Percentiles rank a stretch among this genome's conserved stretches.
phyloP scores from a whole-genome alignment of 2,113 vertebrate species.

The Laterallus jamaicensis region DNA sequence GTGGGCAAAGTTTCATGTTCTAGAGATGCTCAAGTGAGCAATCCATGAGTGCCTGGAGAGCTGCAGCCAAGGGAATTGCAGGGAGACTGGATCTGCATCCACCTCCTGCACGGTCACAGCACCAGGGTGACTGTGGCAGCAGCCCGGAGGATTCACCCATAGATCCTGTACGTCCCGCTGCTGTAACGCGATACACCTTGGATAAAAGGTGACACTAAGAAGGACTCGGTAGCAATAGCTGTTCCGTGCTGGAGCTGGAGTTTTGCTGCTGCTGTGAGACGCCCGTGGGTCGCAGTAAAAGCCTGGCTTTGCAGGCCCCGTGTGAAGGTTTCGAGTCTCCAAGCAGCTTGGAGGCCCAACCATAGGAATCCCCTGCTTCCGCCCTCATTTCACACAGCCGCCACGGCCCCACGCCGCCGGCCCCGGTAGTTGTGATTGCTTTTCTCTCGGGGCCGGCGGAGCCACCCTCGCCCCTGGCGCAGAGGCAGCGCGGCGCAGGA shows the following conservation, averaged over 20 bases:
- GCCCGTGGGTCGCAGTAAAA: rapidly evolving
- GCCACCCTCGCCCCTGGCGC: rapidly evolving
- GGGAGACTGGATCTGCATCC: rapidly evolving
- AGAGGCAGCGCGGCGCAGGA: rapidly evolving
- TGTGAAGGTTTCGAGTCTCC: not conserved
- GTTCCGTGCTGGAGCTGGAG: not conserved
- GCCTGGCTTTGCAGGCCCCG: not conserved
- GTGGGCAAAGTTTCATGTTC: not conserved
- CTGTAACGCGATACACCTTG: rapidly evolving
- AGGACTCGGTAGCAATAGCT: too few species aligned
- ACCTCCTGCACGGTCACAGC: not conserved
- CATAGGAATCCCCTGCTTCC: rapidly evolving
- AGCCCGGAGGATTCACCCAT: not conserved
- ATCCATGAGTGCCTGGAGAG: not conserved
- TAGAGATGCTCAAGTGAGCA: not conserved
- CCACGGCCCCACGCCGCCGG: too few species aligned
- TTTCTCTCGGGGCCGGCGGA: not conserved
- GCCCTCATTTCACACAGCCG: rapidly evolving
- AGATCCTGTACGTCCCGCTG: rapidly evolving
- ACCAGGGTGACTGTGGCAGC: not conserved
- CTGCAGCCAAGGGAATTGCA: not conserved
- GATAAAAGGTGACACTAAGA: too few species aligned
- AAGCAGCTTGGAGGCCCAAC: not conserved
- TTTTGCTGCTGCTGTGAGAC: not conserved
- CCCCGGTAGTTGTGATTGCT: rapidly evolving